Evolutionary conservation across 2,888 invertebrate genomes (phyloP).

Genomic region (Chrysina gloriosa): DNA sequence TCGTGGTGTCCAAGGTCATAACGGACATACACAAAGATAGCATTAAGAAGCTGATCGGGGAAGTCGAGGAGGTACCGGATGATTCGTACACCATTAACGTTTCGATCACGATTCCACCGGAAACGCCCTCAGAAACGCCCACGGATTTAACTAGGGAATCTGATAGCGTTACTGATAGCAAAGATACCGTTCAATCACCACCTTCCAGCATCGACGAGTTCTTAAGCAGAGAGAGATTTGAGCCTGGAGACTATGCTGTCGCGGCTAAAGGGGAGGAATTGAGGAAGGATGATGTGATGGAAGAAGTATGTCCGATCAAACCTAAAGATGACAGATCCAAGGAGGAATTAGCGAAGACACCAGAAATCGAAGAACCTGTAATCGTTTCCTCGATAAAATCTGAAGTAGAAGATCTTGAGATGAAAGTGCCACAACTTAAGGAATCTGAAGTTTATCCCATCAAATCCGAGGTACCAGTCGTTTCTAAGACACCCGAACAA

Average conservation of each 20-base stretch:
- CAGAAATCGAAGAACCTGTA: no score
- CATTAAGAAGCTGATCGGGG: slow-evolving; percentile 48
- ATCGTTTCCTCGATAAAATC: no score
- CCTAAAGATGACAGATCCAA: neutral
- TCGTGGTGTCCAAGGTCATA: slow-evolving; percentile 55
- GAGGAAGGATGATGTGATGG: neutral
- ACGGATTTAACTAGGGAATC: slow-evolving; percentile 25
- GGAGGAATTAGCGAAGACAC: no score
- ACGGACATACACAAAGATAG: slow-evolving; percentile 56
- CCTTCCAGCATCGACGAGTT: slow-evolving; percentile 41
- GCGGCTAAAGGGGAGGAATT: neutral
- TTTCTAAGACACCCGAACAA: no score
- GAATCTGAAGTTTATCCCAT: no score
- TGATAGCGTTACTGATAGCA: slow-evolving; percentile 33
- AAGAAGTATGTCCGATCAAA: neutral
- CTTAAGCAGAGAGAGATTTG: slow-evolving; percentile 33
- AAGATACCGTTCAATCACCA: slow-evolving; percentile 21
- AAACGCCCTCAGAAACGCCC: slow-evolving; percentile 45
- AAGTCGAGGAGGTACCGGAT: slow-evolving; percentile 20
- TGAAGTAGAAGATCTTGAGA: no score
- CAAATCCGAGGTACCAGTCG: no score
- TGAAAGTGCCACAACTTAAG: no score
- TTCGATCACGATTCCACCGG: slow-evolving; percentile 48
- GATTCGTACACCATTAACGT: slow-evolving; percentile 47
- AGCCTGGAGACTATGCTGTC: slow-evolving; percentile 23